Base-by-base conservation (phyloP, 2,797 vertebrate species). In the Argya squamiceps region DNA sequence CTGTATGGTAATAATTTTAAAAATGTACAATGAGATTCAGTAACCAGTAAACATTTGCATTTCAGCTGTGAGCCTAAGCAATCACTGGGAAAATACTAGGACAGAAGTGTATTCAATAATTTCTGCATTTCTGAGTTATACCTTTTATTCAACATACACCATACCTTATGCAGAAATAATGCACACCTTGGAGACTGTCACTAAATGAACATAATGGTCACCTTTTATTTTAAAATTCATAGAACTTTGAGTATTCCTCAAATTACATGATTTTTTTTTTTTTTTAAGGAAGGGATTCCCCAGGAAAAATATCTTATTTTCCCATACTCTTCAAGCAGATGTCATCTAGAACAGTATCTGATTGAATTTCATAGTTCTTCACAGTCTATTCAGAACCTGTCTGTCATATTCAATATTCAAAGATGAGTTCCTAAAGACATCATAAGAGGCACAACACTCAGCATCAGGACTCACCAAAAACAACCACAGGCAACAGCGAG, bases 1-100 rank as follows among this genome's bases (percentile, higher is more conserved):
- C 17, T 23, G 21, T 75, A 62, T 6, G 49, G 21, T 30, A 73
- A 70, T 13, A 50, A 34, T 49, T 67, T 46, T 9, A 0, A 15
- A 80, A 64, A 46, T 21, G 3, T 19, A 15, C 39, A 29, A 78
- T 65, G 43, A 69, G 19, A 84, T 53, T 29, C 11, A 62, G 10
- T 50, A 84, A 71, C 18, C 17, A 71, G 63, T 89, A 91, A 82
- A 58, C n/a, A 83, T 84, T 92, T 86, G 41, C 7, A 43, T 73
- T 83, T 78, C n/a, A 82, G 5, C 27, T 30, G 12, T 4, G 2
- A 91, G 16, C 5, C 36, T 71, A 53, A 89, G 49, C n/a, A 56
- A 89, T 29, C 67, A 64, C 15, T 52, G 15, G 8, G 30, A 90
- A 78, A 88, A 78, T 67, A 60, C 19, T 18, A 55, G 10, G 26